A percentile compares a stretch with the other conserved stretches of the same genome.
phyloP scores from a whole-genome alignment of 2,113 vertebrate species.

The Pica pica region DNA sequence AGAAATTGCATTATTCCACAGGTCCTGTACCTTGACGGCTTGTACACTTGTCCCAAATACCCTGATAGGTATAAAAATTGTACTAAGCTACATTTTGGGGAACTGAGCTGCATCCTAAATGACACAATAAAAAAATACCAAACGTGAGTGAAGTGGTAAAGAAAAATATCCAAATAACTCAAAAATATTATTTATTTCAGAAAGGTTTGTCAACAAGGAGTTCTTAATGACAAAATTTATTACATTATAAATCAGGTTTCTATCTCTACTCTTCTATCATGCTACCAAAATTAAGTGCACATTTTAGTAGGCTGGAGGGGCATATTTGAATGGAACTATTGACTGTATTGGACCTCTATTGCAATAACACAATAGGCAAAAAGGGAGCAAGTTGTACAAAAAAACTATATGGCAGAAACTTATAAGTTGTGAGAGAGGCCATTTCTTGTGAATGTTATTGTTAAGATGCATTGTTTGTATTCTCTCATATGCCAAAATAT shows the following conservation, averaged over 20 bases:
- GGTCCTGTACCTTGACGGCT: accelerated
- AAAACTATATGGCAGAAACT: neutral
- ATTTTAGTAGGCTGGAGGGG: neutral
- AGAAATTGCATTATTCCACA: neutral
- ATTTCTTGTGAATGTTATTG: neutral
- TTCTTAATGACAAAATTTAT: neutral
- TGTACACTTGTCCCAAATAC: neutral
- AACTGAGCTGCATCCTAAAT: neutral
- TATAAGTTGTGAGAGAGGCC: accelerated
- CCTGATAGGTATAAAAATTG: neutral
- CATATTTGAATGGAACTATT: neutral
- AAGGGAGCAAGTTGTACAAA: neutral
- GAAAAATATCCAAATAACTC: neutral
- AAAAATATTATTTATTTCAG: neutral
- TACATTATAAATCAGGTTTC: neutral
- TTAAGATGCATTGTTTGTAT: neutral
- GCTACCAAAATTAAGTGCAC: accelerated
- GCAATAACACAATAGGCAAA: neutral
- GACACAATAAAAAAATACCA: neutral
- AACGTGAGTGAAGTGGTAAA: accelerated
- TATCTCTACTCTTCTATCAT: neutral
- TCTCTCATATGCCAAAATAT: neutral
- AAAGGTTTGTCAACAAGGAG: neutral
- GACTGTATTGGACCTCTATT: neutral
- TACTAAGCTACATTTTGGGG: neutral